These are phyloP conservation scores for Exephanes ischioxanthus DNA, from an alignment of 2,888 invertebrate species.

Conservation along the genomic window DNA sequence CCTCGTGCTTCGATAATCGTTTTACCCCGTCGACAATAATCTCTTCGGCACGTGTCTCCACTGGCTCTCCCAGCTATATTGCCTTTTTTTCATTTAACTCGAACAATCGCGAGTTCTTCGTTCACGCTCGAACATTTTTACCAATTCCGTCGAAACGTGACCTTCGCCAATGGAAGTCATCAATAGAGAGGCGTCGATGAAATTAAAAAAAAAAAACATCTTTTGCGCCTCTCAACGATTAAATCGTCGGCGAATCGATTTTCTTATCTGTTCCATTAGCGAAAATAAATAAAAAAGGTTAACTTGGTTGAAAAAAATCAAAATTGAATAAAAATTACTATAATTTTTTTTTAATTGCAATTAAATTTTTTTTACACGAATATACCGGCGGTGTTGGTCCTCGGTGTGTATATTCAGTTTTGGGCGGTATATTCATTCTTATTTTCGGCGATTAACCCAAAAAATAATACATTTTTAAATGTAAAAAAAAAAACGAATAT, in stretches of 20 bases:
- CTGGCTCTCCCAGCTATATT: conserved; percentile 19
- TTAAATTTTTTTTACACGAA: no score
- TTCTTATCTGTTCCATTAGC: not conserved
- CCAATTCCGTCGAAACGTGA: not conserved
- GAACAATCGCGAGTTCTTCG: conserved; percentile 1
- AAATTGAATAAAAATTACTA: not conserved
- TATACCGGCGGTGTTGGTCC: no score
- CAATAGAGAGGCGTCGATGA: not conserved
- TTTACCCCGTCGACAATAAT: conserved; percentile 52
- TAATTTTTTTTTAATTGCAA: no score
- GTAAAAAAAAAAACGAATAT: no score
- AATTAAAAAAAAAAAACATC: not conserved
- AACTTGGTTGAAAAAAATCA: no score
- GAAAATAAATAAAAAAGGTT: not conserved
- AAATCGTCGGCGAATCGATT: not conserved
- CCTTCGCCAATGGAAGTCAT: not conserved
- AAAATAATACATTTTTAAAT: no score
- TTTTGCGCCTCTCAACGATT: not conserved
- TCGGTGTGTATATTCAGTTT: no score
- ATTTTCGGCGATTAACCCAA: no score
- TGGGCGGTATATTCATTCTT: no score
- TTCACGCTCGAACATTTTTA: conserved; percentile 10
- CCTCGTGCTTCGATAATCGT: conserved; percentile 52
- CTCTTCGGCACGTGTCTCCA: conserved; percentile 52
- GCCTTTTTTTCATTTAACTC: conserved; percentile 17